Evolutionary conservation across 2,113 vertebrate genomes (phyloP), one percentile per base, ranked within the genome.

Genomic region (Hypocryptadius cinnamomeus): DNA sequence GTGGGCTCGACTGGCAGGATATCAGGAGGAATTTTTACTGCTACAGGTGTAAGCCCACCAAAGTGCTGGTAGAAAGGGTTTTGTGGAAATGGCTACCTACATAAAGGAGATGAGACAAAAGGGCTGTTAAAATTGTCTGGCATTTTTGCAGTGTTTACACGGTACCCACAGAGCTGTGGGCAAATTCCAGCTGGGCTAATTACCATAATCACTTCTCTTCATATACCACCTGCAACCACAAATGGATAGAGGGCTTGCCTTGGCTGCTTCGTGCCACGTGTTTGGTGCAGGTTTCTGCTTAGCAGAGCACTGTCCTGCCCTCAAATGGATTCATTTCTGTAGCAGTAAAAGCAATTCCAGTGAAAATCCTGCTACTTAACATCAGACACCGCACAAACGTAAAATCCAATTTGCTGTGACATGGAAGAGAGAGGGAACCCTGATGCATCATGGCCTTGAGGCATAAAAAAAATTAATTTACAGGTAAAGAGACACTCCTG

Each of bases 101-200:
- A 45, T 4, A 89, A 83, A 80, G 37, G 48, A 72, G 78, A 72
- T 0, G 5, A 94, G 71, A 79, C 74, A 72, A 93, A 89, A 91
- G 66, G 84, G 56, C 77, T 88, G 57, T 61, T 79, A 42, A 64
- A 61, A 51, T 64, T 51, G 53, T 56, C 65, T 85, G 69, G 56
- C 60, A 57, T 71, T 95, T 90, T 30, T 89, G 79, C 69, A 87
- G 65, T 71, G 72, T 90, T 92, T 94, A 96, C 66, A 86, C 68
- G 79, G 68, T 72, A 89, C 53, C 80, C 70, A 82, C 78, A 86
- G 79, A 90, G 83, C 80, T 92, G 88, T 89, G 87, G 71, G 79
- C 94, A 94, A 94, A 95, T 87, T 95, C 92, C 92, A 89, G 78
- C 92, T 77, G 85, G 60, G 85, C 53, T 95, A 89, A 96, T 95